Percentiles rank a stretch among this genome's conserved stretches.
These are phyloP conservation scores for Athrips mouffetella DNA, from an alignment of 2,888 invertebrate species.

Conservation along the genomic window DNA sequence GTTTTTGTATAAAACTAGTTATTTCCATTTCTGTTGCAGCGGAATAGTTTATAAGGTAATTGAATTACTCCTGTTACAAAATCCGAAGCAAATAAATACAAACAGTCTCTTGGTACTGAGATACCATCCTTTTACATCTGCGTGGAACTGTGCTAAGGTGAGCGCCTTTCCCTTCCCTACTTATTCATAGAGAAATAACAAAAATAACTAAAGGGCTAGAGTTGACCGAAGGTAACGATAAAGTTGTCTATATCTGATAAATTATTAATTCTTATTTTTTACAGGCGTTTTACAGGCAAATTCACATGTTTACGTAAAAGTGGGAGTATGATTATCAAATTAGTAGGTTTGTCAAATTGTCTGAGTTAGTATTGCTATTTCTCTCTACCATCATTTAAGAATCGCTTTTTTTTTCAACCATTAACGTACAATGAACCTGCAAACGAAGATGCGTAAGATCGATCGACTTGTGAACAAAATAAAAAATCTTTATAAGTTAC, in stretches of 20 bases:
- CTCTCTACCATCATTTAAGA: too few relatives aligned
- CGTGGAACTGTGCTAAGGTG: conserved; percentile 73
- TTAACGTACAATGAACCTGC: neutral
- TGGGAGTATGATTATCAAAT: too few relatives aligned
- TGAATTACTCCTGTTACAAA: neutral
- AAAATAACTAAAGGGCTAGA: conserved; percentile 71
- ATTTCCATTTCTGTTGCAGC: neutral
- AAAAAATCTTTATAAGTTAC: neutral
- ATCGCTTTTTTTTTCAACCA: neutral
- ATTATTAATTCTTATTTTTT: too few relatives aligned
- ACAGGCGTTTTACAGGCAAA: too few relatives aligned
- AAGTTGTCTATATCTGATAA: too few relatives aligned
- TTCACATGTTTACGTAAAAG: too few relatives aligned
- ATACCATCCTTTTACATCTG: conserved; percentile 51
- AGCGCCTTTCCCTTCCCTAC: conserved; percentile 74
- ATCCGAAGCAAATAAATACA: conserved; percentile 15
- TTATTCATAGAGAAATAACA: conserved; percentile 78
- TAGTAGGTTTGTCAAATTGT: too few relatives aligned
- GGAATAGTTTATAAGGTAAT: neutral
- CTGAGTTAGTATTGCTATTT: too few relatives aligned
- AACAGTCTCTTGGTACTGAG: conserved; percentile 34
- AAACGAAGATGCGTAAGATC: neutral
- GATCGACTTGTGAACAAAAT: neutral
- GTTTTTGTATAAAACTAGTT: too few relatives aligned
- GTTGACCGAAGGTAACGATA: conserved; percentile 8